Base-by-base conservation (phyloP, 2,888 invertebrate genomes). In the Caenorhabditis sp. region DNA sequence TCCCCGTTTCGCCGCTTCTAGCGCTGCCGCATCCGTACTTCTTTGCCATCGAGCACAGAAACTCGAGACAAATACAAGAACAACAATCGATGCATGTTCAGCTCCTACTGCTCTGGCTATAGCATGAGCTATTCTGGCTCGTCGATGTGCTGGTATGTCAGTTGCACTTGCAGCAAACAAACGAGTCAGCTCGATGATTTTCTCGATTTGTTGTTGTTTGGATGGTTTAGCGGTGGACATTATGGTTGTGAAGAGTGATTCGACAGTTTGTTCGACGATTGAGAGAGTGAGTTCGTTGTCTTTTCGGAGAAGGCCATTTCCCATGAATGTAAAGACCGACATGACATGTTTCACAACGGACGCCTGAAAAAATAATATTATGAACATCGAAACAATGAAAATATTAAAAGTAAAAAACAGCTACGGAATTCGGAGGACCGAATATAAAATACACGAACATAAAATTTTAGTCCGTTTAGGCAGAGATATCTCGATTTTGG, bases 251-350 rank as follows among this genome's bases (percentile, higher is more conserved):
- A 86, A 82, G 1, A 86, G 76, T 1, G 85, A 80, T 43, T 80
- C 74, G 8, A 86, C 69, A 7, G 86, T 81, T 25, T 83, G 78
- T 59, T 86, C 85, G 50, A 86, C 77, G 26, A 86, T 83, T 10
- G 71, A 66, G 12, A 86, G 69, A 8, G 86, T 86, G 59, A 85
- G 49, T 26, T 84, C 85, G 66, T 86, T 85, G 72, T 86, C 86
- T 67, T 81, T 84, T 25, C 78, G 59, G 0, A 97, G 90, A 12
- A 97, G 92, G 0, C 94, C 94, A 0, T 93, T 93, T 0, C 97
- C 97, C 92, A 99, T 95, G 87, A 97, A 99, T 0, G 97, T 96
- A 88, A 99, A 99, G 82, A 99, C 94, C 25, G 95, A 93, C 92
- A 97, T 95, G 3, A 96, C 93, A 85, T 96, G 94, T 87, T 94